Evolutionary conservation across 2,113 vertebrate genomes (phyloP).

Genomic region (Dipodomys spectabilis): DNA sequence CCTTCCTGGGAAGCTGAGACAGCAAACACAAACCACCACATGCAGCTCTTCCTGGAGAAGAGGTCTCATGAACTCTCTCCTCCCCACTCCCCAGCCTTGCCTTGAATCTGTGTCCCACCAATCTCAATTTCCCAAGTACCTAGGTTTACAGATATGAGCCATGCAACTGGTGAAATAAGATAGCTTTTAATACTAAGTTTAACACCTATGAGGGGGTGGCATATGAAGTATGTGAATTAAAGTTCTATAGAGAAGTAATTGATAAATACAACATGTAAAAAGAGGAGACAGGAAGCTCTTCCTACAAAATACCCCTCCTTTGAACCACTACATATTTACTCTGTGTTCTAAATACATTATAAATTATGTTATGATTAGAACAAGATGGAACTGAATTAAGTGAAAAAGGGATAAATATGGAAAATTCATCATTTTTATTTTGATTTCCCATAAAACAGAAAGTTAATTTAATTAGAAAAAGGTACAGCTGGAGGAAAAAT

Average conservation of each 20-base stretch:
- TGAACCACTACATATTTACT: background rate
- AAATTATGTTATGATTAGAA: background rate
- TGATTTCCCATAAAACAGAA: constrained; percentile 2
- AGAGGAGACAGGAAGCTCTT: background rate
- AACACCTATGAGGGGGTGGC: background rate
- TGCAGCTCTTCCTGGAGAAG: too few species aligned
- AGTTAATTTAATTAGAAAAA: constrained; percentile 38
- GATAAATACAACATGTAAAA: background rate
- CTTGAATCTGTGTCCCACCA: too few species aligned
- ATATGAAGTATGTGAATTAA: background rate
- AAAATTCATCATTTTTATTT: background rate
- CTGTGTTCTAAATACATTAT: background rate
- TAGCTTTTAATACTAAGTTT: background rate
- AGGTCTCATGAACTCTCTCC: too few species aligned
- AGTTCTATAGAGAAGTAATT: background rate
- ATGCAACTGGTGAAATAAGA: too few species aligned
- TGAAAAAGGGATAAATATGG: background rate
- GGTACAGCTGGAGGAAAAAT: background rate
- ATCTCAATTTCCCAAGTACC: too few species aligned
- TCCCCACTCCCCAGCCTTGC: too few species aligned
- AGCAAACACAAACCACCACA: too few species aligned
- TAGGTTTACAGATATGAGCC: too few species aligned
- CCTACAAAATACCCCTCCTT: too few species aligned
- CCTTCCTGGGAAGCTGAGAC: too few species aligned
- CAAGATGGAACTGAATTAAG: background rate